Evolutionary conservation across 2,113 vertebrate genomes (phyloP).

Genomic region (Tiliqua scincoides): DNA sequence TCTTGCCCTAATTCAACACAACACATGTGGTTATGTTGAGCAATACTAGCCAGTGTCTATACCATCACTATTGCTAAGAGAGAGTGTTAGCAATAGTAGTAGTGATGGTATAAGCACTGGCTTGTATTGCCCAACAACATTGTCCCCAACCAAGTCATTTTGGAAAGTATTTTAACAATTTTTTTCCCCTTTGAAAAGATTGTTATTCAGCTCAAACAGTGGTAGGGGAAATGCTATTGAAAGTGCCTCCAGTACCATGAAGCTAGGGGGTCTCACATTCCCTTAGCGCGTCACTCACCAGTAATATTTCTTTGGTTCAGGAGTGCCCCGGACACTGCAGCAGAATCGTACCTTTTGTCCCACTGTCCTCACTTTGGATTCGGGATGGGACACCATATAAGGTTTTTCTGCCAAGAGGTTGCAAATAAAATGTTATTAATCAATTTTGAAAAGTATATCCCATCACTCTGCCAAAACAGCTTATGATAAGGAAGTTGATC

Average conservation of each 20-base stretch:
- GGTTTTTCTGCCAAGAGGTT: slow-evolving; percentile 83
- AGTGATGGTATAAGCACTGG: no score
- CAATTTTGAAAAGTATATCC: background rate
- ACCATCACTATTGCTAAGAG: no score
- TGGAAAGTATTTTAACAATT: background rate
- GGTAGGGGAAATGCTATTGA: background rate
- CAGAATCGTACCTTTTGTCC: slow-evolving; percentile 90
- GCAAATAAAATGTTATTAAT: background rate
- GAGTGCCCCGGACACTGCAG: slow-evolving; percentile 88
- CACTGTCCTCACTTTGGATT: slow-evolving; percentile 82
- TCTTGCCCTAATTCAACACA: background rate
- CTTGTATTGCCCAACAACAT: no score
- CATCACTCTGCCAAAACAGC: background rate
- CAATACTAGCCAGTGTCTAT: background rate
- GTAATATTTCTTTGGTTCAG: slow-evolving; percentile 87
- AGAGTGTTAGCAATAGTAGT: no score
- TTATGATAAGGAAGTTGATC: background rate
- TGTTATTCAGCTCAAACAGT: background rate
- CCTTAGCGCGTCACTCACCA: slow-evolving; percentile 79
- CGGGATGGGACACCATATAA: slow-evolving; percentile 89
- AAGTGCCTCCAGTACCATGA: no score
- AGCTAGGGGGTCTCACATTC: background rate
- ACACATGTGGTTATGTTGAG: background rate
- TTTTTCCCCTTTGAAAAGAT: background rate
- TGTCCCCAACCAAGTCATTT: background rate